Evolutionary conservation across 2,888 invertebrate genomes (phyloP).

Genomic region (Tridacna crocea): DNA sequence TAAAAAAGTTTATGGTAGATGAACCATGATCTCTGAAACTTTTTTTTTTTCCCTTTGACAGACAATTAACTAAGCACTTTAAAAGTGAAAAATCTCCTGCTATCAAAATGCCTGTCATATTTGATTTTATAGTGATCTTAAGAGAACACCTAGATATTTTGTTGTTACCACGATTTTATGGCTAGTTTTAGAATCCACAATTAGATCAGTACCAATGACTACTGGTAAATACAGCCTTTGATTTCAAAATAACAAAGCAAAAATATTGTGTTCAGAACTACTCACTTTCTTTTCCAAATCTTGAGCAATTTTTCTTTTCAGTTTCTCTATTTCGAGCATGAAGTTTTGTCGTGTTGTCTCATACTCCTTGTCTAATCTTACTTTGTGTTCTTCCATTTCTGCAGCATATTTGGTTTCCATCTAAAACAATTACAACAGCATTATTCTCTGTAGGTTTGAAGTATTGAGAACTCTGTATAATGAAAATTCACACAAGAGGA

Average conservation of each 20-base stretch:
- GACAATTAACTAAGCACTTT: no score
- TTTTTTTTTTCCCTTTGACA: no score
- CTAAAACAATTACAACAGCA: conserved; percentile 84
- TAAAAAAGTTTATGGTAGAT: no score
- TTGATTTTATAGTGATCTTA: no score
- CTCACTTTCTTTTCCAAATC: conserved; percentile 85
- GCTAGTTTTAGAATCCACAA: background rate
- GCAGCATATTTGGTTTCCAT: conserved; percentile 97
- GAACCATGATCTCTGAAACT: no score
- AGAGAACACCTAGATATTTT: no score
- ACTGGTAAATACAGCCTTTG: background rate
- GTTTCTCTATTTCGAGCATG: conserved; percentile 94
- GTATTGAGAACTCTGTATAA: no score
- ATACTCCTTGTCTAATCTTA: conserved; percentile 97
- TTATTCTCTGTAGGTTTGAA: no score
- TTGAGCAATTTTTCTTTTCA: conserved; percentile 88
- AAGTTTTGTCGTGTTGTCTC: conserved; percentile 96
- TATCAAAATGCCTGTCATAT: no score
- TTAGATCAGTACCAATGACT: background rate
- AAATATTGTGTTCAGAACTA: background rate
- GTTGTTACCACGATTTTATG: no score
- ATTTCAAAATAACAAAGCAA: background rate
- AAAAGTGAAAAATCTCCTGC: no score
- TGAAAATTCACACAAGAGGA: no score
- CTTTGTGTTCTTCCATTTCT: conserved; percentile 98